Conservation (phyloP, 53 echinoderm and acorn worm genomes). For the Echinarachnius parma region DNA sequence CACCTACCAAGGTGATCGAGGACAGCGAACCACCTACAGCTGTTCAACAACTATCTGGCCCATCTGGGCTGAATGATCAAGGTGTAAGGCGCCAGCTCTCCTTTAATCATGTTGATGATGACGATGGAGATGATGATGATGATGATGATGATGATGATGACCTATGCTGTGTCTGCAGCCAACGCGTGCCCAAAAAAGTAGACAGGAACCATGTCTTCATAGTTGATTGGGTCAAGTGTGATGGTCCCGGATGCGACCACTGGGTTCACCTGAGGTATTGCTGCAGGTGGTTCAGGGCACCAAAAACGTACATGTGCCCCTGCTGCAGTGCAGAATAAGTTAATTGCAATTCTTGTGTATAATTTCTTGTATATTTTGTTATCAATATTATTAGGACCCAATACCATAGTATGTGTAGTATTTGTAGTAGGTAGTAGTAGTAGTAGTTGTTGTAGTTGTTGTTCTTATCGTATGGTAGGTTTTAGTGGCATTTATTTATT, state of each 20-base stretch:
- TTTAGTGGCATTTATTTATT: no score
- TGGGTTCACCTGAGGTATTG: slow-evolving; percentile 26
- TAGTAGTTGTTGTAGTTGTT: no score
- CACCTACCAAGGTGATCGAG: not conserved
- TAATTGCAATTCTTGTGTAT: no score
- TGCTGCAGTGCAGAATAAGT: slow-evolving; percentile 8
- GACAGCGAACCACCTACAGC: not conserved
- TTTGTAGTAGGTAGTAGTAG: no score
- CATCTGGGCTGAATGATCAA: not conserved
- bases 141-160: not conserved
- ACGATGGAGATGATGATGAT: not conserved
- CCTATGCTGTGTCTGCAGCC: slow-evolving; percentile 1
- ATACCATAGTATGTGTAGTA: no score
- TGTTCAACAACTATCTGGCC: not conserved
- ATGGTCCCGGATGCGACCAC: slow-evolving; percentile 3
- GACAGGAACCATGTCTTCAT: not conserved
- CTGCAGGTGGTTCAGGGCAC: slow-evolving; percentile 11
- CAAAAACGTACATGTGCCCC: not conserved
- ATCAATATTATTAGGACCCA: no score
- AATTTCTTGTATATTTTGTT: no score
- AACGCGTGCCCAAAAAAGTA: not conserved
- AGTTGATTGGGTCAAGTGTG: slow-evolving; percentile 12
- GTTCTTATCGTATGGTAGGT: no score
- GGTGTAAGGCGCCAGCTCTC: not conserved
- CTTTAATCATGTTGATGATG: not conserved